Evolutionary conservation across 1,140 invertebrate genomes (phyloP).

Genomic region (Pogonomyrmex barbatus): DNA sequence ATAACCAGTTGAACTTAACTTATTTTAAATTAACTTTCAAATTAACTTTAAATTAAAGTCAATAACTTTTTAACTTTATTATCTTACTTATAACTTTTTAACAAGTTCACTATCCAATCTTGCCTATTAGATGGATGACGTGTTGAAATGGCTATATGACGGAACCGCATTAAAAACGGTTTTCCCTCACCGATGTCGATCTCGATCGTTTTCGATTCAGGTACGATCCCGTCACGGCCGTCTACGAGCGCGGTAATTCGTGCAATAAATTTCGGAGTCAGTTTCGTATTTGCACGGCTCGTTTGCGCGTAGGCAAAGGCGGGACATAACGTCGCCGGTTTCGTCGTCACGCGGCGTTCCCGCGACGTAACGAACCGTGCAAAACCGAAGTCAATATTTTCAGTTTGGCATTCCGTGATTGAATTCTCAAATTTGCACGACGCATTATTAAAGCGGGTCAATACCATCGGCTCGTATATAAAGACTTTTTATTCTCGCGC

Average conservation of each 20-base stretch:
- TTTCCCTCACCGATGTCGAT: background rate
- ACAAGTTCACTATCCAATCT: too few species aligned
- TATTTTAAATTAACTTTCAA: too few species aligned
- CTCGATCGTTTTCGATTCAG: constrained; percentile 7
- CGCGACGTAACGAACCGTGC: constrained; percentile 63
- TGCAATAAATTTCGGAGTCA: constrained; percentile 71
- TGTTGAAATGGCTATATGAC: background rate
- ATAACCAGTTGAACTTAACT: too few species aligned
- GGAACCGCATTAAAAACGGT: background rate
- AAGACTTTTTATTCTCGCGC: background rate
- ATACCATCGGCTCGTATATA: background rate
- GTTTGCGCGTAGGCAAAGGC: constrained; percentile 56
- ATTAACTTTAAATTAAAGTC: too few species aligned
- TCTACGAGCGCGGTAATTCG: constrained; percentile 54
- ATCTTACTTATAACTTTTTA: too few species aligned
- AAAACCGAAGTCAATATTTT: constrained; percentile 57
- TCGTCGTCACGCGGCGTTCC: constrained; percentile 63
- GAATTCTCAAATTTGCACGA: constrained; percentile 18
- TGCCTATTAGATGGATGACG: background rate
- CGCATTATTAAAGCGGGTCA: background rate
- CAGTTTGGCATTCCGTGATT: background rate
- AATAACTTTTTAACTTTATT: too few species aligned
- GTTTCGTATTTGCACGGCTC: constrained; percentile 65
- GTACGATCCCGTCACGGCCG: constrained; percentile 15
- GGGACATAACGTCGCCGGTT: constrained; percentile 51